A percentile compares a stretch with the other conserved stretches of the same genome.
These are phyloP conservation scores for Drosophila pseudoobscura DNA, from an alignment of 1,140 invertebrate genomes.

Conservation along the genomic window DNA sequence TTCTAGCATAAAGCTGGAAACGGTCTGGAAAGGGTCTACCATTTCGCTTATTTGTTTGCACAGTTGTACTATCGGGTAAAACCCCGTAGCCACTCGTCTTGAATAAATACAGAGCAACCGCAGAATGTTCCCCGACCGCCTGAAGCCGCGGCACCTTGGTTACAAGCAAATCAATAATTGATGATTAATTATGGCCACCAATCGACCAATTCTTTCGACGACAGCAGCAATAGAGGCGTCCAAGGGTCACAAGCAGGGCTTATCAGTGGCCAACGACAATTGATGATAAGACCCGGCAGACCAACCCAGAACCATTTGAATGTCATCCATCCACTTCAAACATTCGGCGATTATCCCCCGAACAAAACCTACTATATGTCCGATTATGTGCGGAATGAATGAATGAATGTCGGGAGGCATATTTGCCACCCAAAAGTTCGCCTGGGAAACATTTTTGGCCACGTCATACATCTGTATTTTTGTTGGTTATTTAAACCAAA, in stretches of 20 bases:
- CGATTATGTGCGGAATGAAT: not conserved
- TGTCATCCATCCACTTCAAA: constrained; percentile 34
- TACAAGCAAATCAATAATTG: constrained; percentile 24
- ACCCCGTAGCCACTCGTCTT: too few relatives aligned
- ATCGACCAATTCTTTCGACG: constrained; percentile 18
- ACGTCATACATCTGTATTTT: constrained; percentile 52
- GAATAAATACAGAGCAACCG: too few relatives aligned
- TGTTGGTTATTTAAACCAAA: constrained; percentile 24
- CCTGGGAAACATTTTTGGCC: constrained; percentile 12
- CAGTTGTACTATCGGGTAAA: too few relatives aligned
- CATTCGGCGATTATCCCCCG: constrained; percentile 16
- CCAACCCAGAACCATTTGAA: constrained; percentile 42
- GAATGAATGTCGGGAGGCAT: constrained; percentile 2
- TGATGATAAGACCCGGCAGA: constrained; percentile 41
- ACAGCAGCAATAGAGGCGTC: constrained; percentile 1
- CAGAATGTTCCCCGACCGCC: too few relatives aligned
- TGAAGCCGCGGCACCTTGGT: not conserved
- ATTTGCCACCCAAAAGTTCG: not conserved
- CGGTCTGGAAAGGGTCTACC: too few relatives aligned
- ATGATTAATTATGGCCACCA: constrained; percentile 49
- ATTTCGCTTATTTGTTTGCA: too few relatives aligned
- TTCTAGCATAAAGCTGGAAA: too few relatives aligned
- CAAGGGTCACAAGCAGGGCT: constrained; percentile 60
- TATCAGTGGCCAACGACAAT: constrained; percentile 59
- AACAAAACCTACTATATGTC: not conserved